Evolutionary conservation across 2,113 vertebrate species (phyloP), one percentile per base, ranked within the genome.

Genomic region (Euleptes europaea): DNA sequence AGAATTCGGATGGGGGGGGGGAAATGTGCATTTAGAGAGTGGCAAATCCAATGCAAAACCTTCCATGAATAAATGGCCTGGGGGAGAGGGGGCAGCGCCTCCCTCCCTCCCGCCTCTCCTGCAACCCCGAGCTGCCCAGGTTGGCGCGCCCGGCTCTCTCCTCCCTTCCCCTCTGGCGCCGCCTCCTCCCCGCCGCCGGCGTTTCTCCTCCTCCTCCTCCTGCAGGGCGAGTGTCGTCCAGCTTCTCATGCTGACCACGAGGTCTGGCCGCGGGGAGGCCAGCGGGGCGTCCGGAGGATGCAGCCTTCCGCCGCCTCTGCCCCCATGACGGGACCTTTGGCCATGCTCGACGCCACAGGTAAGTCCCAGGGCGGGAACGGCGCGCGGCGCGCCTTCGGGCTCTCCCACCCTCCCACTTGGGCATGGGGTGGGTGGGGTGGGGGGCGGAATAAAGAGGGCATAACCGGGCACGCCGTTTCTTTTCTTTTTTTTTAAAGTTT

Each of bases 331-430:
- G 90, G 88, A 35, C 91, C 94, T 3, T 72, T 93, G 88, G 92
- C 92, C 33, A 19, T 91, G 89, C 88, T 94, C 92, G 95, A 95
- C 67, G 77, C 88, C 73, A 17, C 92, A 93, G 96, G 95, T 96
- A 90, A 94, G 93, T 35, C 9, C 2, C n/a, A 11, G 3, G 49
- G 67, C 40, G 2, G 10, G 42, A 8, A 26, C 2, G 1, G 26
- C 7, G 6, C 49, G 49, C 49, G 49, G 9, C 49, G 2, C 49
- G 9, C 28, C 3, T 4, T 35, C 42, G 31, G n/a, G 28, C 33
- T 11, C 57, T 10, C 19, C 70, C 49, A 14, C 49, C 44, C 5
- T 21, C 35, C 5, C 33, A 38, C 71, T 4, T 21, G 44, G 44
- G 44, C 44, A 44, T n/a, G n/a, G n/a, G n/a, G n/a, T n/a, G n/a